A percentile compares a stretch with the other conserved stretches of the same genome.
These are phyloP conservation scores for Corythornis leucogaster DNA, from an alignment of 2,797 vertebrate genomes.

Conservation along the genomic window DNA sequence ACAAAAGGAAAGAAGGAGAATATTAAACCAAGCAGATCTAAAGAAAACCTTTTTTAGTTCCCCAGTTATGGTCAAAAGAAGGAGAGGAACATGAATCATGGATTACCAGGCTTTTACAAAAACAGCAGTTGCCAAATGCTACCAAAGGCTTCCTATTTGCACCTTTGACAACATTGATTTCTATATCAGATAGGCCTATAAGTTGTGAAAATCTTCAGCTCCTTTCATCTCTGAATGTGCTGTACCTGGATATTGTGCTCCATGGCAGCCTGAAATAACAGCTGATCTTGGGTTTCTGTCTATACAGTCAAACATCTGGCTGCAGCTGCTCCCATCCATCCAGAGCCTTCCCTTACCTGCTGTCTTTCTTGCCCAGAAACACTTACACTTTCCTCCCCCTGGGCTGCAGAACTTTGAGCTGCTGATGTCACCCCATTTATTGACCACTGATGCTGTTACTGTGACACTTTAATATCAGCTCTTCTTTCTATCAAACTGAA, in stretches of 20 bases:
- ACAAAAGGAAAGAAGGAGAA: not conserved
- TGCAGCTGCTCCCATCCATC: not conserved
- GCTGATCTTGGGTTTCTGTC: not conserved
- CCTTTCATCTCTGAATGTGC: not conserved
- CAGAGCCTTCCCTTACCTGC: not conserved
- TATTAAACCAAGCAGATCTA: not conserved
- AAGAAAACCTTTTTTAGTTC: not conserved
- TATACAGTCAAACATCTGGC: not conserved
- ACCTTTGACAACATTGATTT: not conserved
- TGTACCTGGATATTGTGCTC: not conserved
- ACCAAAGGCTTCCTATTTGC: not conserved
- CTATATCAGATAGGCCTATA: not conserved
- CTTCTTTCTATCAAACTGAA: not conserved
- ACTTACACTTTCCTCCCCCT: not conserved
- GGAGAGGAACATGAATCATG: not conserved
- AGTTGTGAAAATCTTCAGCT: not conserved
- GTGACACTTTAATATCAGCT: not conserved
- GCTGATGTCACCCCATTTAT: not conserved
- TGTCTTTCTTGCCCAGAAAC: not conserved
- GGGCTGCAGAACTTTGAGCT: not conserved
- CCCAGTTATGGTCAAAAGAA: not conserved
- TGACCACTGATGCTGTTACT: not conserved
- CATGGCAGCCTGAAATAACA: not conserved
- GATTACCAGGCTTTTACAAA: not conserved
- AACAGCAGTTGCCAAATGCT: not conserved